Percentiles rank a stretch among this genome's conserved stretches.
phyloP scores from a whole-genome alignment of 2,113 vertebrate genomes.

The Sinosuthora webbiana region DNA sequence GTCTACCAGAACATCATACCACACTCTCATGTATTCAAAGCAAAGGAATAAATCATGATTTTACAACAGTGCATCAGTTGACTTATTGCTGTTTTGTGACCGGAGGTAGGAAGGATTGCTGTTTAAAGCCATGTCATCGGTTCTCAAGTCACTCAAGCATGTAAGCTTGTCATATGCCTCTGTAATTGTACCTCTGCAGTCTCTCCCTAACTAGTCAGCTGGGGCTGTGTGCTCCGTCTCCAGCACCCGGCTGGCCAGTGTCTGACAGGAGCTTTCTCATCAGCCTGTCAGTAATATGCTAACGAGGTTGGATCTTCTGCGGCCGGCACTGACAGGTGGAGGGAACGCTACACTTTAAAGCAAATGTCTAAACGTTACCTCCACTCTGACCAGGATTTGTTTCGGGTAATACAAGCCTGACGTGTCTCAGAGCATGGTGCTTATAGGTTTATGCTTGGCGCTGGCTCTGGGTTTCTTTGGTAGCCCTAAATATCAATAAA shows the following conservation, averaged over 20 bases:
- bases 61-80: conserved; percentile 90
- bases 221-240: conserved; percentile 81
- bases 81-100: conserved; percentile 93
- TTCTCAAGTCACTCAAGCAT: conserved; percentile 86
- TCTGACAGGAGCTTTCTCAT: conserved; percentile 94
- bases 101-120: conserved; percentile 82
- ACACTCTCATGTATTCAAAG: conserved; percentile 80
- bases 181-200: conserved; percentile 89
- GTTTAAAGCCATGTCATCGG: conserved; percentile 83
- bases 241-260: conserved; percentile 73
- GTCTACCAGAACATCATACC: conserved; percentile 79
- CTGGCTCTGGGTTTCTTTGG: background rate
- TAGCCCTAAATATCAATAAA: background rate
- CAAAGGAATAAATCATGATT: conserved; percentile 95
- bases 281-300: conserved; percentile 94
- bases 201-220: conserved; percentile 93
- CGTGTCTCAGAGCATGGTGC: background rate
- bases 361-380: conserved; percentile 50
- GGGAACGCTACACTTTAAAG: conserved; percentile 76
- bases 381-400: conserved; percentile 24
- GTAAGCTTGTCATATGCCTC: conserved; percentile 93
- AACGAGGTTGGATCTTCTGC: conserved; percentile 85
- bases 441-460: background rate
- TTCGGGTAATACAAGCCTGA: background rate
- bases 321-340: conserved; percentile 79